phyloP scores from a whole-genome alignment of 2,797 vertebrate genomes.

The Xiphophorus birchmanni region DNA sequence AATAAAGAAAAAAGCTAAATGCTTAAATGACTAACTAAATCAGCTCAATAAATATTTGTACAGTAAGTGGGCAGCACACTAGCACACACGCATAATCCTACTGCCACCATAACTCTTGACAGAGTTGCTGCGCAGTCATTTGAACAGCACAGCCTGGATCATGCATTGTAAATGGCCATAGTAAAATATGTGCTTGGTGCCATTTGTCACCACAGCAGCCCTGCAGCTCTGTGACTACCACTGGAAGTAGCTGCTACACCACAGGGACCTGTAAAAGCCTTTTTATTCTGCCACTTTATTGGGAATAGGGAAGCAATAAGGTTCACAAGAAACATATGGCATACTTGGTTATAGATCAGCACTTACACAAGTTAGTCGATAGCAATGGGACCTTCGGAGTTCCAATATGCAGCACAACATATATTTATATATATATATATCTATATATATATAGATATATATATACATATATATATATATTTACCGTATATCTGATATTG shows the following conservation, averaged over 20 bases:
- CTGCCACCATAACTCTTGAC: conserved; percentile 54
- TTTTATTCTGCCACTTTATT: conserved; percentile 82
- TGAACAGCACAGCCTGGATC: conserved; percentile 68
- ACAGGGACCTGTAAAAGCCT: conserved; percentile 77
- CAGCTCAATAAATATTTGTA: conserved; percentile 8
- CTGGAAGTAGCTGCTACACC: conserved; percentile 73
- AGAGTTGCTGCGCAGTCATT: conserved; percentile 69
- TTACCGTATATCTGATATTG: not conserved
- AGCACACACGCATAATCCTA: conserved; percentile 1
- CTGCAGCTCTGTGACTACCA: conserved; percentile 70
- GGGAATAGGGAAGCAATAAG: conserved; percentile 78
- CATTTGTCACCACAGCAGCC: conserved; percentile 76
- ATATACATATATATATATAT: conserved; percentile 2
- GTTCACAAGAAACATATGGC: conserved; percentile 75
- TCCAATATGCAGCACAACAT: conserved; percentile 18
- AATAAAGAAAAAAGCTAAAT: not conserved
- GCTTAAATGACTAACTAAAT: conserved; percentile 14
- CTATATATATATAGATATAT: conserved; percentile 11
- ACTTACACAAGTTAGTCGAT: conserved; percentile 57
- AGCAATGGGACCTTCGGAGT: conserved; percentile 44
- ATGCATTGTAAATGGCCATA: conserved; percentile 76
- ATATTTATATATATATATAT: conserved; percentile 13
- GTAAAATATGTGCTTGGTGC: conserved; percentile 75
- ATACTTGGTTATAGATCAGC: conserved; percentile 73
- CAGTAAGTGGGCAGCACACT: conserved; percentile 15